Conservation (phyloP, 35 echinoderm and acorn worm genomes). For the Ophioderma brevispina region DNA sequence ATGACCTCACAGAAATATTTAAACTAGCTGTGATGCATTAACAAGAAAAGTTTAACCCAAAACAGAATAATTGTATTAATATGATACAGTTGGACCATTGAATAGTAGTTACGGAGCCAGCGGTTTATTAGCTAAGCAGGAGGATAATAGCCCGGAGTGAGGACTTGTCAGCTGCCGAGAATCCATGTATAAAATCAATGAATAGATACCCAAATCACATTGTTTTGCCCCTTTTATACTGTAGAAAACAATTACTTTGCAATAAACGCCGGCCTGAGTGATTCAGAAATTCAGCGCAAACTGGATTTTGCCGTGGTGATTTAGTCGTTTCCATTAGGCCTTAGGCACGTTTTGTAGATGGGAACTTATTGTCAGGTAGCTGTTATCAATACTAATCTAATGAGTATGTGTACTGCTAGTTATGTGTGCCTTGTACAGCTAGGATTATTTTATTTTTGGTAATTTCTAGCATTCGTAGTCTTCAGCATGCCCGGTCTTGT, state of each 20-base stretch:
- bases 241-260: constrained; percentile 2
- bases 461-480: too few species aligned
- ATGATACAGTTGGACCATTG: too few species aligned
- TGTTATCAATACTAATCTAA: neutral
- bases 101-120: neutral
- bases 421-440: too few species aligned
- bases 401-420: neutral
- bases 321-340: neutral
- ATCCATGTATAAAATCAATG: constrained; percentile 1
- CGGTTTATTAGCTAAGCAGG: neutral
- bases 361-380: neutral
- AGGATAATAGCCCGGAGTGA: neutral
- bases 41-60: too few species aligned
- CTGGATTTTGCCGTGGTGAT: neutral
- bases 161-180: neutral
- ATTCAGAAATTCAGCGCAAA: neutral
- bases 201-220: neutral
- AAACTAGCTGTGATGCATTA: too few species aligned
- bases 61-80: too few species aligned
- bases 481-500: too few species aligned
- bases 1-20: too few species aligned
- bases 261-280: neutral
- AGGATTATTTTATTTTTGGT: too few species aligned
- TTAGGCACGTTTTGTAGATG: neutral
- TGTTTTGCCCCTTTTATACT: neutral